Conservation (phyloP, 2,888 invertebrate species). For the Lissonota sp. region DNA sequence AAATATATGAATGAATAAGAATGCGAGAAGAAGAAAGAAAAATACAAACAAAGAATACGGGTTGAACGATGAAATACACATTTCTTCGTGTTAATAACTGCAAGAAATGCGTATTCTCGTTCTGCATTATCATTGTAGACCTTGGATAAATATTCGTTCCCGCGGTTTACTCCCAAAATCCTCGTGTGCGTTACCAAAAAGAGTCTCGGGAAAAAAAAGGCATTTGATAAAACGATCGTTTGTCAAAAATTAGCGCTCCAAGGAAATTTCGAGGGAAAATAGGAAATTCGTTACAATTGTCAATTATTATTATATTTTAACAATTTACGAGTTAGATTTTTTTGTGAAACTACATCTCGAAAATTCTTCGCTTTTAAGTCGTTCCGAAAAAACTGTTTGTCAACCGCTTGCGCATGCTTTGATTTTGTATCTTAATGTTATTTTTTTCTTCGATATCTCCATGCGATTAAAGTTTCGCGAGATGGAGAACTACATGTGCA, state of each 20-base stretch:
- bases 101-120: slow-evolving; percentile 68
- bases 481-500: not conserved
- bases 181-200: not conserved
- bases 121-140: slow-evolving; percentile 63
- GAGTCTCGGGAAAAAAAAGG: not conserved
- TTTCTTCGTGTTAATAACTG: slow-evolving; percentile 71
- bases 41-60: slow-evolving; percentile 33
- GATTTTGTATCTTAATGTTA: slow-evolving; percentile 8
- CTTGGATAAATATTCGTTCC: slow-evolving; percentile 65
- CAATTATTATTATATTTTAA: not conserved
- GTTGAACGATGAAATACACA: slow-evolving; percentile 75
- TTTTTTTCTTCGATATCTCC: not conserved
- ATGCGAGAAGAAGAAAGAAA: slow-evolving; percentile 76
- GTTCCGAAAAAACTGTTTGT: slow-evolving; percentile 19
- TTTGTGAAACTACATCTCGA: slow-evolving; percentile 2
- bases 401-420: slow-evolving; percentile 53
- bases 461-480: not conserved
- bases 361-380: slow-evolving; percentile 21
- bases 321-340: too few relatives aligned
- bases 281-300: not conserved
- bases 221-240: not conserved
- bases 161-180: slow-evolving; percentile 39
- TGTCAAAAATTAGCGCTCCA: not conserved
- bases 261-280: slow-evolving; percentile 20
- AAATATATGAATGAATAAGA: slow-evolving; percentile 72